Percentiles rank a stretch among this genome's conserved stretches.
These are phyloP conservation scores for Spicauda simplicius DNA, from an alignment of 2,888 invertebrate genomes.

Conservation along the genomic window DNA sequence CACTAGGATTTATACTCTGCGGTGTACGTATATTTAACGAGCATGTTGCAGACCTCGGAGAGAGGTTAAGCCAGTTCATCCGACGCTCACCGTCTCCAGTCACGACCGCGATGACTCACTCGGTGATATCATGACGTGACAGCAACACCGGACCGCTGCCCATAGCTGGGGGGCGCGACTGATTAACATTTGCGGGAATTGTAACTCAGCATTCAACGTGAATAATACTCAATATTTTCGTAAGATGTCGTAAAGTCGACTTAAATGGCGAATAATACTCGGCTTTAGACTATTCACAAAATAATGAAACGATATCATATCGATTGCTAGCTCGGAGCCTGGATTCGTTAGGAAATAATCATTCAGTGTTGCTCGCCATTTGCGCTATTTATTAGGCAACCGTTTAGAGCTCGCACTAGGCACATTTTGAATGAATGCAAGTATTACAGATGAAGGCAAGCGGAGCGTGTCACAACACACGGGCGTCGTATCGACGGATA, in stretches of 20 bases:
- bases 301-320: conserved; percentile 32
- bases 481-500: conserved; percentile 79
- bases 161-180: conserved; percentile 27
- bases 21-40: conserved; percentile 27
- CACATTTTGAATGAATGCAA: conserved; percentile 43
- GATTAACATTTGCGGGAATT: conserved; percentile 40
- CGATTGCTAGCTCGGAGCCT: conserved; percentile 36
- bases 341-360: conserved; percentile 28
- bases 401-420: conserved; percentile 34
- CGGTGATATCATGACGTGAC: conserved; percentile 72
- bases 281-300: conserved; percentile 8
- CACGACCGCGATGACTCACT: conserved; percentile 70
- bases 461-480: conserved; percentile 79
- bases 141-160: conserved; percentile 41
- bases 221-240: too few relatives aligned
- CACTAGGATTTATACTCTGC: conserved; percentile 8
- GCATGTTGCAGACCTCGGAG: conserved; percentile 41
- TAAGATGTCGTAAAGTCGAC: conserved; percentile 8
- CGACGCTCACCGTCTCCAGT: conserved; percentile 53
- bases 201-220: conserved; percentile 13
- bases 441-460: conserved; percentile 66
- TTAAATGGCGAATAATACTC: background rate
- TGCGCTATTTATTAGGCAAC: conserved; percentile 36
- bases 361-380: conserved; percentile 35
- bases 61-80: conserved; percentile 73